These are phyloP conservation scores for Stenoptilia bipunctidactyla DNA, from an alignment of 2,888 invertebrate species.

Conservation along the genomic window DNA sequence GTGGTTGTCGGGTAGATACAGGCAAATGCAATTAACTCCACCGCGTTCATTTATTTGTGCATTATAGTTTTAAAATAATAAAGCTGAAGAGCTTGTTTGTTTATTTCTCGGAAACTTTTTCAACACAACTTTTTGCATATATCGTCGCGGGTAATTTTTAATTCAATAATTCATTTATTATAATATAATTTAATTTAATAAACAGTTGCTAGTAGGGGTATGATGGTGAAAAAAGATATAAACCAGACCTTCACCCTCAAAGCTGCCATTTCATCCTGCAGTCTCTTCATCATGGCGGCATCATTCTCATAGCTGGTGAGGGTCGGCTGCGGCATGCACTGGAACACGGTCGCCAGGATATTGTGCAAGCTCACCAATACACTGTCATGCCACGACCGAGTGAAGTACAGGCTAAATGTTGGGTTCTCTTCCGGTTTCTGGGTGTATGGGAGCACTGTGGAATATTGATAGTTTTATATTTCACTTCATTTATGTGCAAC, in stretches of 20 bases:
- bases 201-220: no score
- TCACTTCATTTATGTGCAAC: no score
- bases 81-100: no score
- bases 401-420: slow-evolving; percentile 89
- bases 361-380: slow-evolving; percentile 91
- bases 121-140: no score
- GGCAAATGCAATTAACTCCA: no score
- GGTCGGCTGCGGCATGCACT: slow-evolving; percentile 90
- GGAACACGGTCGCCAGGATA: slow-evolving; percentile 88
- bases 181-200: no score
- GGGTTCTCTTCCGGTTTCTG: slow-evolving; percentile 93
- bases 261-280: slow-evolving; percentile 87
- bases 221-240: slow-evolving; percentile 2
- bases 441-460: slow-evolving; percentile 90
- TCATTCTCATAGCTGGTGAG: slow-evolving; percentile 90
- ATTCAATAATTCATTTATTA: no score
- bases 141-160: no score
- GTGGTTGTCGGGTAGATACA: no score
- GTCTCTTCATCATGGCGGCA: slow-evolving; percentile 79
- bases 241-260: slow-evolving; percentile 56
- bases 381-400: slow-evolving; percentile 96
- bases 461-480: not conserved
- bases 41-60: no score
- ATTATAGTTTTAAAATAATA: no score
- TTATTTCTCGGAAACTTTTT: no score